Evolutionary conservation across 2,797 vertebrate genomes (phyloP).

Genomic region (Spheniscus humboldti): DNA sequence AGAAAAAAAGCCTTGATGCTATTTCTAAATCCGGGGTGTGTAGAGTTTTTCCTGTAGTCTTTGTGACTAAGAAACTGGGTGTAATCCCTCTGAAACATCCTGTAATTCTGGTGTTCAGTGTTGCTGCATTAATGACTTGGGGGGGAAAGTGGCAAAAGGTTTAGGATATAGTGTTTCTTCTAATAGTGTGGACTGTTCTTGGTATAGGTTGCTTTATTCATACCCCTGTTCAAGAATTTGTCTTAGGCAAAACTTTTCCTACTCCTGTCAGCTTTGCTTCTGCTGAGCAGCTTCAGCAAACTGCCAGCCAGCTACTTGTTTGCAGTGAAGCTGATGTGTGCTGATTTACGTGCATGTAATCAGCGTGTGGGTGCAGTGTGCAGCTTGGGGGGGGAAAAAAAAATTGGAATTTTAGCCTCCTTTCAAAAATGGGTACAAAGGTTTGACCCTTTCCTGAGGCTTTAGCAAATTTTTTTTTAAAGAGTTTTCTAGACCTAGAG

Average conservation of each 20-base stretch:
- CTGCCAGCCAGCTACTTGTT: not conserved
- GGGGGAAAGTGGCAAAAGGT: not conserved
- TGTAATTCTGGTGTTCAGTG: not conserved
- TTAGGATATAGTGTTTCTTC: not conserved
- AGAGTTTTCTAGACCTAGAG: not conserved
- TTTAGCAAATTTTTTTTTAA: not conserved
- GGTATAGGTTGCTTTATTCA: not conserved
- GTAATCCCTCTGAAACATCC: not conserved
- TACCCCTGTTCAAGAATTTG: not conserved
- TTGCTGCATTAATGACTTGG: not conserved
- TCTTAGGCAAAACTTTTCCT: not conserved
- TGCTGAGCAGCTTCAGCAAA: not conserved
- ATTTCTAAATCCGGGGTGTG: not conserved
- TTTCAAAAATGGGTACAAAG: not conserved
- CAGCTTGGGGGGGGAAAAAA: fast-evolving
- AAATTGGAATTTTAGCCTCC: not conserved
- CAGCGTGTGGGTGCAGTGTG: not conserved
- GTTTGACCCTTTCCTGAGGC: not conserved
- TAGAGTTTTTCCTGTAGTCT: not conserved
- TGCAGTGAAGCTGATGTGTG: not conserved
- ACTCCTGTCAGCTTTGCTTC: not conserved
- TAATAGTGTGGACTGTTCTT: not conserved
- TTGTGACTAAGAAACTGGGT: not conserved
- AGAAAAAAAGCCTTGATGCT: not conserved
- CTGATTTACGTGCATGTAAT: not conserved